A percentile compares a stretch with the other conserved stretches of the same genome.
phyloP scores from a whole-genome alignment of 2,113 vertebrate species.

The Strix uralensis region DNA sequence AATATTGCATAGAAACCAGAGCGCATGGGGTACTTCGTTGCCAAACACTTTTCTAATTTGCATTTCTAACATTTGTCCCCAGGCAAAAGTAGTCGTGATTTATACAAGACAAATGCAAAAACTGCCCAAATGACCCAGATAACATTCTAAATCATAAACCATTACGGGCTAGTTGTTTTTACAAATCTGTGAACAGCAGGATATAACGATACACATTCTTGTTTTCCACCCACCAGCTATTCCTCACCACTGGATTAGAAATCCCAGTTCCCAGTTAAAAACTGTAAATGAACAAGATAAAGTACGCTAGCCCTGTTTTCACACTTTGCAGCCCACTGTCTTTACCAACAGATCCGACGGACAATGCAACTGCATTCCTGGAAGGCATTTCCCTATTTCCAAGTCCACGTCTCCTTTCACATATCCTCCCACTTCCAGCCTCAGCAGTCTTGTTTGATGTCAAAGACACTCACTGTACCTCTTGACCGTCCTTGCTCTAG shows the following conservation, averaged over 20 bases:
- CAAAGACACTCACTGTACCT: background rate
- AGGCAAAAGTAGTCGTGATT: background rate
- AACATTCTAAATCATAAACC: background rate
- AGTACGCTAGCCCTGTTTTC: background rate
- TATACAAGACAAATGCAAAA: background rate
- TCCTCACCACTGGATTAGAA: background rate
- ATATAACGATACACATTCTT: background rate
- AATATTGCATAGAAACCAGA: rapidly evolving
- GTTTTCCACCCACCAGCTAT: background rate
- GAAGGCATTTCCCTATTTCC: background rate
- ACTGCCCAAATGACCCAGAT: background rate
- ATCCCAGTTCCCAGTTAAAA: background rate
- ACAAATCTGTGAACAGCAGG: background rate
- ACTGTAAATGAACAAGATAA: rapidly evolving
- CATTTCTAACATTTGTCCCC: background rate
- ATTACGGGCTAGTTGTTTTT: background rate
- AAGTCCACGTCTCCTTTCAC: background rate
- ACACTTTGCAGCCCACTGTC: background rate
- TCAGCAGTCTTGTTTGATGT: background rate
- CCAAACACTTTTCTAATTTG: background rate
- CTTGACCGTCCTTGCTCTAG: background rate
- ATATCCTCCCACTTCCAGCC: background rate
- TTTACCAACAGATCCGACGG: background rate
- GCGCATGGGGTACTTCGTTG: background rate
- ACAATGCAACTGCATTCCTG: background rate